Evolutionary conservation across 2,888 invertebrate genomes (phyloP), one percentile per base, ranked within the genome.

Genomic region (Hypsopygia costalis): DNA sequence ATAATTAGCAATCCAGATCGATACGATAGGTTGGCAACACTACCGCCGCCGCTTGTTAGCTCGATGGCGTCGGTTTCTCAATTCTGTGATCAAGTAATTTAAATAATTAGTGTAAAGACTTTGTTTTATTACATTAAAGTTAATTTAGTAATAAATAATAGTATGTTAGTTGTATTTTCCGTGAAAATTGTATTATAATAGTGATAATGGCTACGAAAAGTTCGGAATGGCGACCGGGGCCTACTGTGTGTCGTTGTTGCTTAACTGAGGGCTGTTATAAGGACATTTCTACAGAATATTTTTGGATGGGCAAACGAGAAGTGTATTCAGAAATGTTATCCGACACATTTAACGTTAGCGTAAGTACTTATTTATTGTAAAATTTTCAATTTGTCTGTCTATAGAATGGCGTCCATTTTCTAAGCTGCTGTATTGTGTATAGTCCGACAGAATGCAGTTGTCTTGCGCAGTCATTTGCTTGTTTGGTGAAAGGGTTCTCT

Each of bases 271-370:
- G 87, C 1, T 87, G 87, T 44, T 87, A 88, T 50, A 88, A 88
- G 56, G 87, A 88, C 52, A 86, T 88, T 63, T 83, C 87, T 25
- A 86, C 87, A 8, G 86, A 87, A 71, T 88, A 88, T 68, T 86
- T 87, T 51, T 88, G 87, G 87, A 88, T 88, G 87, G 87, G 87
- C 44, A 85, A 83, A 48, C 67, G 81, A 30, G 87, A 88, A 65
- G 83, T 87, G 21, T 88, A 88, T 49, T 65, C 78, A 1, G 87
- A 87, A 58, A 87, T 88, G 86, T 69, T 88, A 11, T 55, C 66
- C 1, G 79, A 85, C 1, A 76, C 82, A 8, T 75, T 87, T 9
- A 78, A 69, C 47, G 47, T 87, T 11, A 62, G 64, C 22, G 87
- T 87, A 62, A 82, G 86, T 78, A 34, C 37, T 34, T 12, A 9